A percentile compares a stretch with the other conserved stretches of the same genome.
Evolutionary conservation across 2,797 vertebrate genomes (phyloP).

Genomic region (Pseudotriccus pelzelni): DNA sequence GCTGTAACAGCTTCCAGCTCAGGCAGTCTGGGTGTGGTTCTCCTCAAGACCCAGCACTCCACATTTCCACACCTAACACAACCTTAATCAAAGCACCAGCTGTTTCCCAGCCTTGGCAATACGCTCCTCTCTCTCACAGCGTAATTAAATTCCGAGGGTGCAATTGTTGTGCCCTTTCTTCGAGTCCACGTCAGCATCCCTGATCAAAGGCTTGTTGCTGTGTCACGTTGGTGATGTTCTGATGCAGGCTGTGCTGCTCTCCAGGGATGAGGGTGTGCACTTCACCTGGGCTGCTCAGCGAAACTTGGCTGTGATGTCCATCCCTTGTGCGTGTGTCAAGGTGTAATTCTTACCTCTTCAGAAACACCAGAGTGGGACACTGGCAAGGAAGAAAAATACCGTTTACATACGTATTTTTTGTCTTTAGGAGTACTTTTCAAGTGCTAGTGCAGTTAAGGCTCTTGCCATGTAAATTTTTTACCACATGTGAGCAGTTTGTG

Average conservation of each 20-base stretch:
- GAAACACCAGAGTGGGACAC: background rate
- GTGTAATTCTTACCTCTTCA: background rate
- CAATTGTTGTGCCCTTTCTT: background rate
- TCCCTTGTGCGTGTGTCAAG: accelerated
- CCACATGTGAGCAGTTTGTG: background rate
- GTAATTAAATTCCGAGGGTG: background rate
- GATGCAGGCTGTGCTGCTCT: background rate
- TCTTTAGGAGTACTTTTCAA: background rate
- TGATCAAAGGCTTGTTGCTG: background rate
- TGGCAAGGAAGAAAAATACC: background rate
- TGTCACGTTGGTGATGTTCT: accelerated
- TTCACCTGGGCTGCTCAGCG: background rate
- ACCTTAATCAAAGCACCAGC: background rate
- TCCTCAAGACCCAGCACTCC: background rate
- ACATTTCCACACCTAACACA: background rate
- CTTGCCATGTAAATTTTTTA: background rate
- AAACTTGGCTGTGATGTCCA: accelerated
- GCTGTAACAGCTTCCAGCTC: background rate
- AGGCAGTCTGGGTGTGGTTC: background rate
- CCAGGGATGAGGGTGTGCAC: background rate
- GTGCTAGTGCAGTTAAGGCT: background rate
- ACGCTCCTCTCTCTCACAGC: accelerated
- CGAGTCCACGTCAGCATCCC: background rate
- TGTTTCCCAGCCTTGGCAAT: background rate
- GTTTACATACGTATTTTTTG: background rate